Conservation (phyloP, 2,113 vertebrate genomes). For the Hippopotamus amphibius region DNA sequence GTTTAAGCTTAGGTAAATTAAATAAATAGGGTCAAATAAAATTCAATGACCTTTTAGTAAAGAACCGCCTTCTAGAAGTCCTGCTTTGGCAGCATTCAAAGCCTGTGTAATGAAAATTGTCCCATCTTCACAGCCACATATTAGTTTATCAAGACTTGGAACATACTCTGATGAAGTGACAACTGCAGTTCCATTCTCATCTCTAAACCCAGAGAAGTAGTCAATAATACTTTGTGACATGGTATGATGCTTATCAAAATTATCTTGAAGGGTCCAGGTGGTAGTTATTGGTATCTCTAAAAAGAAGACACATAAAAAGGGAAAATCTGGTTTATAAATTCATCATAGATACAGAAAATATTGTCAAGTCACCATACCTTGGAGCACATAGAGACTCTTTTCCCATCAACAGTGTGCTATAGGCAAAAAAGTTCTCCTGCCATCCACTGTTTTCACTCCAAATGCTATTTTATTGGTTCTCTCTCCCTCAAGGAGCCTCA, state of each 20-base stretch:
- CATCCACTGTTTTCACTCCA: neutral
- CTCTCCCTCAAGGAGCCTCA: neutral
- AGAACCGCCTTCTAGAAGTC: slow-evolving; percentile 82
- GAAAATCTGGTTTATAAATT: neutral
- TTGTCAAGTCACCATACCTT: neutral
- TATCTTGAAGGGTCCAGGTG: slow-evolving; percentile 86
- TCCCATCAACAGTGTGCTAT: neutral
- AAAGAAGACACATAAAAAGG: neutral
- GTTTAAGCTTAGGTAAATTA: slow-evolving; percentile 19
- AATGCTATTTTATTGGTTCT: neutral
- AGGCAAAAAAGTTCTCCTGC: neutral
- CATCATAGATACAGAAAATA: neutral
- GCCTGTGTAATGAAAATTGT: slow-evolving; percentile 85
- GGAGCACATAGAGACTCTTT: neutral
- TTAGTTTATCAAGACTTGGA: slow-evolving; percentile 85
- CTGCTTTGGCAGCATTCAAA: slow-evolving; percentile 85
- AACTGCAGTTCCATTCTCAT: slow-evolving; percentile 40
- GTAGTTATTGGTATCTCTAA: slow-evolving; percentile 87
- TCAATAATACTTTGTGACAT: slow-evolving; percentile 83
- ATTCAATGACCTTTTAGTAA: slow-evolving; percentile 84
- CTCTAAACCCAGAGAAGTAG: slow-evolving; percentile 72
- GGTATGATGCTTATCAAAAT: slow-evolving; percentile 83
- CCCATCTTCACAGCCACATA: slow-evolving; percentile 90
- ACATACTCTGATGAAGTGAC: slow-evolving; percentile 87
- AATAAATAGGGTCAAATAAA: slow-evolving; percentile 52